Conservation (phyloP, 2,797 vertebrate genomes). For the Enteromius thamalakanensis region DNA sequence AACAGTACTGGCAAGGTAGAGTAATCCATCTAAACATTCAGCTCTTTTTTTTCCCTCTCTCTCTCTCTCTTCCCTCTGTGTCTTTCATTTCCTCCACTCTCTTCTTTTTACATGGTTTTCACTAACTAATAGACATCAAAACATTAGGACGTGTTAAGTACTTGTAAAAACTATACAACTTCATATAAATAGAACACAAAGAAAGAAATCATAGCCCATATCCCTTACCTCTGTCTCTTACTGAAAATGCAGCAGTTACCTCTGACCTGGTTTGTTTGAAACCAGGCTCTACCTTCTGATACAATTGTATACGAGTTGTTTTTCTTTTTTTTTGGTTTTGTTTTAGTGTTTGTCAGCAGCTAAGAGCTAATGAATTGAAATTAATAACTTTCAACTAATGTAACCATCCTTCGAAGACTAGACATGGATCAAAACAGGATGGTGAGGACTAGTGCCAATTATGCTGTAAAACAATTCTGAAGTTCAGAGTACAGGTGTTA, state of each 20-base stretch:
- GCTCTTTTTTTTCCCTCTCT: neutral
- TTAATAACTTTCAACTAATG: neutral
- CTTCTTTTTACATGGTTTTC: conserved; percentile 8
- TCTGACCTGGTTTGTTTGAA: neutral
- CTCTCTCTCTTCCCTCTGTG: neutral
- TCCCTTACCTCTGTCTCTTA: neutral
- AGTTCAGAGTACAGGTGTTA: conserved; percentile 58
- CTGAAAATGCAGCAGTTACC: neutral
- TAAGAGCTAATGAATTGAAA: neutral
- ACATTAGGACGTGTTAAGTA: neutral
- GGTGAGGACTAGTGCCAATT: conserved; percentile 50
- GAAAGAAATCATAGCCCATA: neutral
- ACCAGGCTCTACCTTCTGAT: neutral
- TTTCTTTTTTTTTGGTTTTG: neutral
- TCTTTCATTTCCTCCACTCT: neutral
- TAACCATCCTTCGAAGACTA: conserved; percentile 3
- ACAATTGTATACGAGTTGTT: neutral
- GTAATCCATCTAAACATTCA: conserved; percentile 26
- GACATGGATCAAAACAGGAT: conserved; percentile 28
- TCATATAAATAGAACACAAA: neutral
- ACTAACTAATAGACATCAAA: neutral
- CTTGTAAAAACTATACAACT: neutral
- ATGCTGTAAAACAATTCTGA: conserved; percentile 56
- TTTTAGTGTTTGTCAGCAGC: neutral
- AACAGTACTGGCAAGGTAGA: conserved; percentile 53